phyloP scores from a whole-genome alignment of 1,140 invertebrate genomes.

The Zaprionus tsacasi region DNA sequence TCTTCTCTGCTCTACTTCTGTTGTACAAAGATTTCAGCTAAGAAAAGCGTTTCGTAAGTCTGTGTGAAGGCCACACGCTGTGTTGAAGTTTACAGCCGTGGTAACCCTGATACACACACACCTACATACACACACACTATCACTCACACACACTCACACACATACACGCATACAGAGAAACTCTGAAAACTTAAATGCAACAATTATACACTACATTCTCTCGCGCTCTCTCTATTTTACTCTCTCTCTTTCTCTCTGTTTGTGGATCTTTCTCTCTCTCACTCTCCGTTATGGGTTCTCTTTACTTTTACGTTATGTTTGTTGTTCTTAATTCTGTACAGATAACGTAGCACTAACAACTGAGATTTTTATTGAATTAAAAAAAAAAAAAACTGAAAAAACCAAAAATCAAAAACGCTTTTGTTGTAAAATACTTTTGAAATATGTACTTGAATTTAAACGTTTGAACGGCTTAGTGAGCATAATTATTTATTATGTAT shows the following conservation, averaged over 20 bases:
- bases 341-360: conserved; percentile 69
- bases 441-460: conserved; percentile 64
- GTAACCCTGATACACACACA: conserved; percentile 18
- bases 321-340: conserved; percentile 56
- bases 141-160: conserved; percentile 18
- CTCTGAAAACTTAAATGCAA: conserved; percentile 64
- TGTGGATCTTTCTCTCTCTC: conserved; percentile 40
- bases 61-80: conserved; percentile 34
- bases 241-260: conserved; percentile 37
- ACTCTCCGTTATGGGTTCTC: conserved; percentile 46
- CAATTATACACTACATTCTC: conserved; percentile 37
- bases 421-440: conserved; percentile 67
- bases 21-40: conserved; percentile 74
- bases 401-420: conserved; percentile 58
- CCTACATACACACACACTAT: conserved; percentile 23
- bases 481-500: conserved; percentile 51
- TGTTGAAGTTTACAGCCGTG: conserved; percentile 11
- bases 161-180: conserved; percentile 26
- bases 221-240: conserved; percentile 4
- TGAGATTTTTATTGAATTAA: conserved; percentile 20
- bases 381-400: conserved; percentile 24
- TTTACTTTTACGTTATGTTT: conserved; percentile 45
- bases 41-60: conserved; percentile 55
- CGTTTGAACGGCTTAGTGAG: conserved; percentile 75
- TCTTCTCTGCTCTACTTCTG: conserved; percentile 36